Conservation (phyloP, 2,113 vertebrate species). For the Eptesicus fuscus region DNA sequence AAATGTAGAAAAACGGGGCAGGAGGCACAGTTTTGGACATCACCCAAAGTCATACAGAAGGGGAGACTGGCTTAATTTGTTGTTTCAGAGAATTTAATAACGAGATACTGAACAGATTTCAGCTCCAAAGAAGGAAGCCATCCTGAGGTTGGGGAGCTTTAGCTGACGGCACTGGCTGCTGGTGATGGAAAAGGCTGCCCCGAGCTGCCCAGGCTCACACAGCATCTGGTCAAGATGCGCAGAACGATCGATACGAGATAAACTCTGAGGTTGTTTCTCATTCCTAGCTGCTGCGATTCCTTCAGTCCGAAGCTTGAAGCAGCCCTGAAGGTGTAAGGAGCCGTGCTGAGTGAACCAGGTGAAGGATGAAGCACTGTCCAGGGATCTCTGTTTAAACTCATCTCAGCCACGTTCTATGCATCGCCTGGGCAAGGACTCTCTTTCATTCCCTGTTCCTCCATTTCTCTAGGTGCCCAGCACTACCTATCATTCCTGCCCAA, state of each 20-base stretch:
- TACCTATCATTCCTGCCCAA: too few species aligned
- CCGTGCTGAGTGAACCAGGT: not conserved
- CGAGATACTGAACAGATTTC: not conserved
- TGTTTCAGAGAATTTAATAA: not conserved
- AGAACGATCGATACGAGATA: too few species aligned
- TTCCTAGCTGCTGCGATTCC: not conserved
- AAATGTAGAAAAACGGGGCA: not conserved
- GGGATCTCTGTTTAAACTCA: not conserved
- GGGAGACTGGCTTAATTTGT: not conserved
- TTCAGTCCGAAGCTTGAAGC: not conserved
- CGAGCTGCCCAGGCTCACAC: rapidly evolving
- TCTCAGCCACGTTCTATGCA: too few species aligned
- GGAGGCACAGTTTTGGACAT: not conserved
- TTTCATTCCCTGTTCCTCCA: not conserved
- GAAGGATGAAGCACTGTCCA: not conserved
- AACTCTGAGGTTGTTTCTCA: not conserved
- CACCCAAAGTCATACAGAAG: not conserved
- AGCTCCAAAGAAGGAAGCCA: not conserved
- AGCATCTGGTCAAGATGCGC: rapidly evolving
- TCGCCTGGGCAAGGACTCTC: rapidly evolving
- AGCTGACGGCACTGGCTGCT: not conserved
- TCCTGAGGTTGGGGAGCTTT: not conserved
- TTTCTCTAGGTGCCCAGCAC: not conserved
- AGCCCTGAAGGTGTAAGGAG: rapidly evolving
- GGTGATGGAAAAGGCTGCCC: not conserved